These are phyloP conservation scores for Clivina fossor DNA, from an alignment of 2,888 invertebrate species.

Conservation along the genomic window DNA sequence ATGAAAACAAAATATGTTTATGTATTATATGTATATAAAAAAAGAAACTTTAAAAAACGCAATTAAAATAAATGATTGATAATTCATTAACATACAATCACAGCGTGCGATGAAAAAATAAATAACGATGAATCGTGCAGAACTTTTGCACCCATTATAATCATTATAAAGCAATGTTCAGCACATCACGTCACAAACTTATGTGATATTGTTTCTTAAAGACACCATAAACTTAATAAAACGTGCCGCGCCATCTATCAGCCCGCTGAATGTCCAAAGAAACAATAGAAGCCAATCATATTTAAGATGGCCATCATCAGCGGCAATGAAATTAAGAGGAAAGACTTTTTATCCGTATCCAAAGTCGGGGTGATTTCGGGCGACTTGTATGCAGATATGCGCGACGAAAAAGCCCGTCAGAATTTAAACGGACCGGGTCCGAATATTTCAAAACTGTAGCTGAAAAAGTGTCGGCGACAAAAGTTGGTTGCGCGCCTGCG, in stretches of 20 bases:
- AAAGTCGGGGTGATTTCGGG: conserved; percentile 14
- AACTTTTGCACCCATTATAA: background rate
- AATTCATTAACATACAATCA: conserved; percentile 14
- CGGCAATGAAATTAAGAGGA: conserved; percentile 27
- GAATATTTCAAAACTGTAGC: conserved; percentile 30
- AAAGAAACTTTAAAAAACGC: too few relatives aligned
- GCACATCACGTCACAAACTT: too few relatives aligned
- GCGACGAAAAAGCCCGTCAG: conserved; percentile 26
- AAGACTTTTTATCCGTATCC: conserved; percentile 20
- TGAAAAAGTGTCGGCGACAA: conserved; percentile 25
- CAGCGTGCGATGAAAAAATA: background rate
- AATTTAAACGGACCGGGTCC: conserved; percentile 28
- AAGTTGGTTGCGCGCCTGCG: conserved; percentile 3
- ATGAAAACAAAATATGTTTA: too few relatives aligned
- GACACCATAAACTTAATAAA: conserved; percentile 21
- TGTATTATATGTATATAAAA: too few relatives aligned
- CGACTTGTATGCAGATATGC: conserved; percentile 31
- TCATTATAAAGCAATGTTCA: background rate
- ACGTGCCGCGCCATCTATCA: conserved; percentile 30
- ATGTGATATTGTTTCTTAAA: conserved; percentile 32
- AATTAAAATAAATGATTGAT: conserved; percentile 7
- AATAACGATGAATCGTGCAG: background rate
- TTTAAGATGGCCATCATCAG: conserved; percentile 17
- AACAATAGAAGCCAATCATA: conserved; percentile 34
- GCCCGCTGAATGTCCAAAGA: conserved; percentile 4